Evolutionary conservation across 2,888 invertebrate genomes (phyloP), one percentile per base, ranked within the genome.

Genomic region (Drosophila ustulata): DNA sequence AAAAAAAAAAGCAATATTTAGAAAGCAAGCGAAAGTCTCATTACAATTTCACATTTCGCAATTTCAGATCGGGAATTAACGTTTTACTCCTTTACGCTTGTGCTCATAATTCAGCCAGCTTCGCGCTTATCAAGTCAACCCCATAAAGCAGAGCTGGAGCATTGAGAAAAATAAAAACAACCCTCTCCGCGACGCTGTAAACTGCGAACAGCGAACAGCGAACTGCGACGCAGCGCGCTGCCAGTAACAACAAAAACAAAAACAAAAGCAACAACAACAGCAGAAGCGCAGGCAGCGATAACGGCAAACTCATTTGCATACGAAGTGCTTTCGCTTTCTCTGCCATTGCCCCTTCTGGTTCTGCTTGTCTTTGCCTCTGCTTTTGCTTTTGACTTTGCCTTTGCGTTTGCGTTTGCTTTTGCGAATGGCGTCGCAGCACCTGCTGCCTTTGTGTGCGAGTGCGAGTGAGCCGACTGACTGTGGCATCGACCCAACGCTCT

Each of bases 301-400:
- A 85, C 85, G 79, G 70, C 78, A 83, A 83, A 83, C 82, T 85
- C 87, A 85, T 85, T 85, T 85, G 84, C 85, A 85, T 85, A 85
- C 85, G 87, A 85, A 85, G 85, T 82, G 85, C 82, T 85, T 86
- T 86, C 82, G 87, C 87, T 85, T 85, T 85, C 45, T 47, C 53
- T 43, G 41, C 53, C 41, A 18, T 8, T 1, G 30, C 13, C 28
- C 30, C n/a, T 9, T 8, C 37, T 45, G 11, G 25, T 45, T 8
- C 25, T 25, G 6, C n/a, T 41, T 18, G 18, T 41, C 18, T 41
- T 7, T 73, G 45, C 61, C 47, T 66, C 62, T 74, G 64, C 78
- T 68, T 46, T 57, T 65, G 66, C 62, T 13, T 28, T 11, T n/a
- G 37, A 1, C 23, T 18, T 45, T 11, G 45, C 13, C 2, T 45